Percentiles rank a stretch among this genome's conserved stretches.
Evolutionary conservation across 2,797 vertebrate genomes (phyloP).

Genomic region (Pseudopleuronectes americanus): DNA sequence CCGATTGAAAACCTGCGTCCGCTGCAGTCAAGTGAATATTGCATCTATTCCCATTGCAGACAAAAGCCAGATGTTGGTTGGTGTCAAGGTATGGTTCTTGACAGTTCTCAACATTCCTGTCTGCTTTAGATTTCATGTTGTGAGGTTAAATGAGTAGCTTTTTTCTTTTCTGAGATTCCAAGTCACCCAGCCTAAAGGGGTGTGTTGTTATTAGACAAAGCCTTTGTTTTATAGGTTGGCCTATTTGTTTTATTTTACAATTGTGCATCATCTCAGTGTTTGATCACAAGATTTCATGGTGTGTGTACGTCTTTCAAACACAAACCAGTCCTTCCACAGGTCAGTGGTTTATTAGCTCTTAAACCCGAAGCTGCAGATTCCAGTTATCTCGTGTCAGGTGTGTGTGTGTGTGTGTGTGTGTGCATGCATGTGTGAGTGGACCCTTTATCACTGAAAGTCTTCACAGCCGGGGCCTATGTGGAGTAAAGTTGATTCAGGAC

Average conservation of each 20-base stretch:
- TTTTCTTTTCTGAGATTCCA: neutral
- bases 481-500: conserved; percentile 49
- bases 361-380: conserved; percentile 10
- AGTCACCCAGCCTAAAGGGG: neutral
- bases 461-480: conserved; percentile 50
- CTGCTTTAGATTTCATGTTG: too few relatives aligned
- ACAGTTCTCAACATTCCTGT: neutral
- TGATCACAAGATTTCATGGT: neutral
- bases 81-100: too few relatives aligned
- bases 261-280: too few relatives aligned
- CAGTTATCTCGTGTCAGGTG: conserved; percentile 32
- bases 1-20: too few relatives aligned
- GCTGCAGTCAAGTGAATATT: too few relatives aligned
- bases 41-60: too few relatives aligned
- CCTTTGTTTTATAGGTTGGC: too few relatives aligned
- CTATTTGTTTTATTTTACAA: too few relatives aligned
- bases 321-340: too few relatives aligned
- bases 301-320: conserved; percentile 24
- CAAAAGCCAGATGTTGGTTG: too few relatives aligned
- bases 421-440: neutral
- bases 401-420: neutral
- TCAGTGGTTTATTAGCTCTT: conserved; percentile 9
- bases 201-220: too few relatives aligned
- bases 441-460: conserved; percentile 52
- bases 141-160: neutral